Base-by-base conservation (phyloP, 2,113 vertebrate species). In the mouse (Mus musculus) region DNA sequence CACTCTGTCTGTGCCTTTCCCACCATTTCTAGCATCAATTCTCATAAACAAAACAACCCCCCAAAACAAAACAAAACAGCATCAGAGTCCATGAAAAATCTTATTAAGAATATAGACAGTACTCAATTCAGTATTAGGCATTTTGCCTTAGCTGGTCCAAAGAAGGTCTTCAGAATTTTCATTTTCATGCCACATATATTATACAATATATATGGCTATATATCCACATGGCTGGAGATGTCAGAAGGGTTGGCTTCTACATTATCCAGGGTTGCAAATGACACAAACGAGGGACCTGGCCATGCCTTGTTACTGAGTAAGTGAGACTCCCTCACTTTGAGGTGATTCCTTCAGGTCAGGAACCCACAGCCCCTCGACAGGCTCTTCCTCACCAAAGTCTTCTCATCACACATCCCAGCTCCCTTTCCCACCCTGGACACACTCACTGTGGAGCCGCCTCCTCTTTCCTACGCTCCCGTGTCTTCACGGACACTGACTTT, bases 391-490 rank as follows among this genome's bases (percentile, higher is more conserved):
- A 75, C 49, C 49, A 13, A 5, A 46, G 49, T 42, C 26, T 61
- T 73, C 71, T 39, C 28, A 26, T 5, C 8, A 13, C 39, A 19
- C 1, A 26, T 33, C 20, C 52, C 78, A 36, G 28, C 11, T 30
- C 11, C 0, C n/a, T 22, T 16, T n/a, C 22, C 26, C 19, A 49
- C 7, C 6, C 26, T 14, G 63, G 52, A 1, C 4, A 26, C 10
- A 87, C 11, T 54, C 7, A 0, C 67, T 3, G 17, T 7, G 17
- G 24, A 36, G 14, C n/a, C 22, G 8, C 39, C 10, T 81, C 24
- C 76, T 73, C 46, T 54, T 28, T 52, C 42, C 42, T 56, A 1
- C 13, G 28, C 26, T 14, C 5, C 16, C 0, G 0, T 3, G 3
- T 63, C 54, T 87, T 56, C 28, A 9, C 54, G 26, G 42, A 16